Base-by-base conservation (phyloP, 2,113 vertebrate species). In the Lutjanus erythropterus region DNA sequence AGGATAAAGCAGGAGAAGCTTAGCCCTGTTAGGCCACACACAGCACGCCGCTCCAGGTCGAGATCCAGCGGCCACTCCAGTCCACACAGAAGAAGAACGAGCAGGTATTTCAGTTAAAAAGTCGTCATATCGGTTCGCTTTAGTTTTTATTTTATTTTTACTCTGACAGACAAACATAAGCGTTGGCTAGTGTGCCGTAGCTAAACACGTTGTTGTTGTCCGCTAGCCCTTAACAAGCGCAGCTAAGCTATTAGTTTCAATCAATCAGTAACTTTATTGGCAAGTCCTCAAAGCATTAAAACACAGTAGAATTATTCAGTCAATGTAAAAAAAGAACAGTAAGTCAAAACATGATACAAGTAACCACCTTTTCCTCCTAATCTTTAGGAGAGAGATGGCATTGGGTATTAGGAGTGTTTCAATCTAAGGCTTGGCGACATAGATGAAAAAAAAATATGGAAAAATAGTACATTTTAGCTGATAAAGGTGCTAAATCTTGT, bases 1-100 rank as follows among this genome's bases (percentile, higher is more conserved):
- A 93, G 89, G 78, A 75, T 96, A 55, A 96, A 96, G 61, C 88
- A 95, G 77, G 95, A 96, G 89, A 83, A 85, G 59, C 25, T 90
- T 10, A 95, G 94, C 59, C 95, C 95, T 1, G 68, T 50, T 62
- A 94, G 94, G 94, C 94, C 94, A 78, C 90, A 91, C 37, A 92
- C 52, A 87, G 81, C 94, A 33, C 92, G 94, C 64, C 92, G 93
- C 78, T 95, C 94, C 10, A 85, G 93, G 77, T 95, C 95, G 8
- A 86, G 88, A 62, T 95, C 94, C n/a, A 71, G 73, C 86, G 88
- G 88, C 52, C 90, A 84, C 81, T 80, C 82, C 9, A 94, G 94
- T 75, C 94, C 90, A 5, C 92, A 71, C 68, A 90, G 92, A 49
- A 90, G 92, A 69, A 83, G 90, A 83, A 67, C 75, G 0, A 93